A percentile compares a stretch with the other conserved stretches of the same genome.
Conservation (phyloP, 1,140 invertebrate genomes). For the Drosophila ananassae region DNA sequence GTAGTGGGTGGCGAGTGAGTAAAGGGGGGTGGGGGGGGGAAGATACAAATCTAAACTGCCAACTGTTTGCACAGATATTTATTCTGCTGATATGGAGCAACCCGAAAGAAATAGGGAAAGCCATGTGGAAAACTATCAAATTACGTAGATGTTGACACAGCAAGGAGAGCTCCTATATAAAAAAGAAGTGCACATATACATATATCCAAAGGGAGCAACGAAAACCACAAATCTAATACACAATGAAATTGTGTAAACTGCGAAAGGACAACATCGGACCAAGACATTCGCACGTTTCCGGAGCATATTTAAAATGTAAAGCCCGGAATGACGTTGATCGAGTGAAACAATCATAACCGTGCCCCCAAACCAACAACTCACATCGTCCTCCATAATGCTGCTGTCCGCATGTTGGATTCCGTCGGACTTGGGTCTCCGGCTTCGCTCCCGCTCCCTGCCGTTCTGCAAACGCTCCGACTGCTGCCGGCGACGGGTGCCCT, state of each 20-base stretch:
- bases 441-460: constrained; percentile 73
- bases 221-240: constrained; percentile 47
- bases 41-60: constrained; percentile 51
- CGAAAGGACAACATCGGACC: constrained; percentile 16
- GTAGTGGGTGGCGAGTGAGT: not conserved
- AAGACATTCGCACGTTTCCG: constrained; percentile 12
- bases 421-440: constrained; percentile 73
- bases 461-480: constrained; percentile 71
- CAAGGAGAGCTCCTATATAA: not conserved
- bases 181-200: not conserved
- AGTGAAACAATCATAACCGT: constrained; percentile 44
- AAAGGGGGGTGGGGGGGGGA: too few relatives aligned
- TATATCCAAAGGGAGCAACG: constrained; percentile 16
- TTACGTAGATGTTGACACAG: constrained; percentile 70
- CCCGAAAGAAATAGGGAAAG: constrained; percentile 45
- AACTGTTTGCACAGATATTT: constrained; percentile 56
- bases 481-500: constrained; percentile 62
- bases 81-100: constrained; percentile 54
- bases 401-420: constrained; percentile 81
- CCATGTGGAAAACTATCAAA: constrained; percentile 76
- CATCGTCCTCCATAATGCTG: constrained; percentile 83
- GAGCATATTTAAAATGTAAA: constrained; percentile 69
- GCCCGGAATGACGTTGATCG: constrained; percentile 43
- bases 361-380: constrained; percentile 37
- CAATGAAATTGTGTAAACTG: constrained; percentile 52